Conservation (phyloP, 2,797 vertebrate species). For the Etheostoma nigrum region DNA sequence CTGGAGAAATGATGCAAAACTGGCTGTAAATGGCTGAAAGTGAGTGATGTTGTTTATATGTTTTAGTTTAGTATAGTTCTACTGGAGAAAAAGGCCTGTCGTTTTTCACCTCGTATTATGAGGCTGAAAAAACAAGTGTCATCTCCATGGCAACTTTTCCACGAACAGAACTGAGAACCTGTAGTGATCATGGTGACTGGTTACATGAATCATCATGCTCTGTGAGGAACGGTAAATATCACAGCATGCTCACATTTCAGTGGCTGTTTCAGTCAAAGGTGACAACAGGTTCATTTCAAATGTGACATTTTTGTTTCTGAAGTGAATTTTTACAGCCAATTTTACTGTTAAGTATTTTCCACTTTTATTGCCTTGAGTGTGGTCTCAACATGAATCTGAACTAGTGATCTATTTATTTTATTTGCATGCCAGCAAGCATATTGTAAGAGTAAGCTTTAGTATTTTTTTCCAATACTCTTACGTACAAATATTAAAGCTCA, state of each 20-base stretch:
- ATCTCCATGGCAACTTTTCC: slow-evolving; percentile 59
- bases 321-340: background rate
- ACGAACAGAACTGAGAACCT: slow-evolving; percentile 47
- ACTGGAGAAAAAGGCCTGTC: slow-evolving; percentile 3
- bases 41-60: background rate
- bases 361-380: background rate
- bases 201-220: slow-evolving; percentile 26
- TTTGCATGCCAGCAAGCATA: background rate
- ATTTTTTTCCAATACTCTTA: background rate
- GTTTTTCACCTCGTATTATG: slow-evolving; percentile 34
- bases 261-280: slow-evolving; percentile 17
- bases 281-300: background rate
- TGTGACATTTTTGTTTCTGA: background rate
- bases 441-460: background rate
- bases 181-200: slow-evolving; percentile 24
- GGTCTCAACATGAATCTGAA: background rate
- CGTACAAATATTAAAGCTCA: background rate
- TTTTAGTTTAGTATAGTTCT: background rate
- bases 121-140: slow-evolving; percentile 24
- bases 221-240: slow-evolving; percentile 10
- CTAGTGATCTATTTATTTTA: background rate
- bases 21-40: background rate
- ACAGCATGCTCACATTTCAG: background rate
- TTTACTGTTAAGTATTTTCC: background rate
- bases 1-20: background rate